Percentiles rank a stretch among this genome's conserved stretches.
phyloP scores from a whole-genome alignment of 2,797 vertebrate genomes.

The Notoglanidium macrostoma region DNA sequence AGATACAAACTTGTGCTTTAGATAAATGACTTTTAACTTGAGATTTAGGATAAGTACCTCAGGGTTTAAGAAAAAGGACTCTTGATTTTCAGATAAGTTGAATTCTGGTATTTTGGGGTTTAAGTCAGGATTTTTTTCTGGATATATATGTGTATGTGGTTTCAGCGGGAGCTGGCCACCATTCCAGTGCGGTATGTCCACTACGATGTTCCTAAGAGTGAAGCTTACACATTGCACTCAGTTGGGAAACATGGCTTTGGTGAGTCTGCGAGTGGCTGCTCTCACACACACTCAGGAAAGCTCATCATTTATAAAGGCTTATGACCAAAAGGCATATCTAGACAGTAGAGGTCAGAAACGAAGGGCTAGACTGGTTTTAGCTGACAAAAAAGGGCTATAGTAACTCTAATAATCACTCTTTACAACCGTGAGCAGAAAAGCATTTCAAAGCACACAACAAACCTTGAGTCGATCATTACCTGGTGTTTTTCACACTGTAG shows the following conservation, averaged over 20 bases:
- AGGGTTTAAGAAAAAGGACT: neutral
- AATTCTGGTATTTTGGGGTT: neutral
- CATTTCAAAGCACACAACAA: neutral
- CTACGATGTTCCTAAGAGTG: constrained; percentile 66
- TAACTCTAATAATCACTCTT: neutral
- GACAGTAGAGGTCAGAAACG: neutral
- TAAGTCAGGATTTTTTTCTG: neutral
- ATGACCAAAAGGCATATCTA: neutral
- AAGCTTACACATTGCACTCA: constrained; percentile 74
- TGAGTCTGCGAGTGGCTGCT: constrained; percentile 52
- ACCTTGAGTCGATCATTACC: neutral
- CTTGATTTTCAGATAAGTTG: neutral
- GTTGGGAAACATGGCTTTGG: constrained; percentile 78
- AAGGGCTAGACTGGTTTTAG: too few relatives aligned
- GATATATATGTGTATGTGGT: constrained; percentile 17
- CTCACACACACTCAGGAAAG: too few relatives aligned
- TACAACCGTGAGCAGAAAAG: neutral
- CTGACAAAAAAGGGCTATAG: neutral
- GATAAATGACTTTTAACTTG: neutral
- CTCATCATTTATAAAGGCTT: neutral
- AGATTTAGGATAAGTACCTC: neutral
- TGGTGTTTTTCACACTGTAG: neutral
- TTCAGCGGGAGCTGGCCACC: constrained; percentile 71
- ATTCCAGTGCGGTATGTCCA: constrained; percentile 71
- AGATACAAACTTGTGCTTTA: neutral